Evolutionary conservation across 2,113 vertebrate genomes (phyloP).

Genomic region (Empidonax alnorum): DNA sequence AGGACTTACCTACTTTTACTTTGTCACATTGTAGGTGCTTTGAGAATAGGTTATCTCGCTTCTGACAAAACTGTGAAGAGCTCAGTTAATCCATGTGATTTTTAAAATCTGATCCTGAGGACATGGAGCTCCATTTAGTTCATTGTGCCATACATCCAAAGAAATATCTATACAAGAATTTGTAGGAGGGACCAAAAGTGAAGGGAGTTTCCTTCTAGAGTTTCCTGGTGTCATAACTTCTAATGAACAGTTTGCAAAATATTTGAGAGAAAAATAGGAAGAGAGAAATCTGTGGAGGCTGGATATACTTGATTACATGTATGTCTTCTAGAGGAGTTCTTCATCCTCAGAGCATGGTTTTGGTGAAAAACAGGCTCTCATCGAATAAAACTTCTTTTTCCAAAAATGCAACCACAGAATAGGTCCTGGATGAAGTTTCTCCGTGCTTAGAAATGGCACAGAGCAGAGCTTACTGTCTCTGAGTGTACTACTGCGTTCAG

Average conservation of each 20-base stretch:
- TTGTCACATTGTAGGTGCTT: background rate
- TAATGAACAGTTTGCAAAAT: background rate
- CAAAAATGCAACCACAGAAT: background rate
- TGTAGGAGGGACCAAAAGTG: background rate
- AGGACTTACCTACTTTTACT: conserved; percentile 1
- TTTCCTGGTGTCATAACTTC: background rate
- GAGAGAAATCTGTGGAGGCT: background rate
- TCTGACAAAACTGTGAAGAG: background rate
- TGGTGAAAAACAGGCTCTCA: background rate
- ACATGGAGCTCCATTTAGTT: background rate
- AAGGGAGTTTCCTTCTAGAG: background rate
- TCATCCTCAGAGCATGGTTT: background rate
- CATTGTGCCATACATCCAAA: background rate
- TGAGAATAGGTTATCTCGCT: background rate
- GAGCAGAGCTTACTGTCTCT: background rate
- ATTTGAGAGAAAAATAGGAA: background rate
- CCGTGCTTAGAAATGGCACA: background rate
- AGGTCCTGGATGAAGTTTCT: background rate
- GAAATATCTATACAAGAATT: background rate
- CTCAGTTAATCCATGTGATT: background rate
- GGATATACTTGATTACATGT: background rate
- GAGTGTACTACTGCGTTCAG: background rate
- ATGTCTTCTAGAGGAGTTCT: background rate
- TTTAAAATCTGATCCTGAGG: background rate
- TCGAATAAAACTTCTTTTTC: background rate